Base-by-base conservation (phyloP, 2,888 invertebrate genomes). In the Acanthopleura granulata region DNA sequence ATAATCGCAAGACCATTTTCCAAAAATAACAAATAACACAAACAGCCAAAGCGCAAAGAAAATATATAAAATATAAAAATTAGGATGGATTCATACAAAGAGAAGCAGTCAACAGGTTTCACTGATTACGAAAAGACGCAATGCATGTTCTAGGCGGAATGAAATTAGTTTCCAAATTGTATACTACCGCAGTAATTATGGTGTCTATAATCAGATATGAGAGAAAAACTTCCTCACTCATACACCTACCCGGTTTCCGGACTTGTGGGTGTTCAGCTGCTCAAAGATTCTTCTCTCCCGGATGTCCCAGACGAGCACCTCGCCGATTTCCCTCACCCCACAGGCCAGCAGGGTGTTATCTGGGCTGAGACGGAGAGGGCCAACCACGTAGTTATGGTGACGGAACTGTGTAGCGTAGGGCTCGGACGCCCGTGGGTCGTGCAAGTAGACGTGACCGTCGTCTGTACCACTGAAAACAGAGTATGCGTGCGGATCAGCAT, bases 241-340 rank as follows among this genome's bases (percentile, higher is more conserved):
- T 22, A 27, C 3, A 66, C 25, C 3, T 66, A 66, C 66, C 29
- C 66, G 66, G 14, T 66, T 66, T 25, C 27, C 66, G 6, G 66
- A 66, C 25, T 22, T 66, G 25, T 66, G 66, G 16, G 66, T 25
- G 15, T 25, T 22, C 15, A 66, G 18, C 66, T 66, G 15, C 25
- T 66, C 22, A 27, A 66, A 66, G 66, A 66, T 22, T 66, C 25
- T 66, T 14, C 66, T 18, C 25, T 66, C 66, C 18, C 66, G 1
- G 29, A 66, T 1, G 16, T 66, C 66, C 66, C 66, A 66, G 22
- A 66, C 14, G 25, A 66, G 66, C 22, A 66, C 22, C 16, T 66
- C 29, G 1, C 66, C 66, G 25, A 22, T 1, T 22, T 22, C 66
- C 18, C 57, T 57, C 4, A n/a, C 57, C 25, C 66, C 66, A 27